phyloP scores from a whole-genome alignment of 2,797 vertebrate species.

The Lagorchestes hirsutus region DNA sequence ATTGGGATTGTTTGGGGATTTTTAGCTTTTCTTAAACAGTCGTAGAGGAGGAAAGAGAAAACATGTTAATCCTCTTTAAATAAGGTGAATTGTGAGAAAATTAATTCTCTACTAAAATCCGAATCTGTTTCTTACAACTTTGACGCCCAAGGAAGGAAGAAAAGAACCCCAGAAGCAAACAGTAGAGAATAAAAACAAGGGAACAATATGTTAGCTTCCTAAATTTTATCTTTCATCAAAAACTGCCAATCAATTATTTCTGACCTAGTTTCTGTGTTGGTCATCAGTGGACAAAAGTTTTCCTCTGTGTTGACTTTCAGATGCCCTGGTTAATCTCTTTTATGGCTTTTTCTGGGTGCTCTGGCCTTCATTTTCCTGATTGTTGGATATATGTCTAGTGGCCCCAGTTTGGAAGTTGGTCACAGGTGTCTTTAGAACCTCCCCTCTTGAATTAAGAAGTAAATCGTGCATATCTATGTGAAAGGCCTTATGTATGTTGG shows the following conservation, averaged over 20 bases:
- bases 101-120: not conserved
- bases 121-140: not conserved
- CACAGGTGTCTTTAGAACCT: constrained; percentile 66
- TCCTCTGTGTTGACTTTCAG: constrained; percentile 82
- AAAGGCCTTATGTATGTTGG: constrained; percentile 73
- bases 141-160: not conserved
- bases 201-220: not conserved
- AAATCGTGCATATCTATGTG: constrained; percentile 56
- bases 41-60: not conserved
- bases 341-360: constrained; percentile 82
- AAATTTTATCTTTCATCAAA: constrained; percentile 66
- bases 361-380: constrained; percentile 82
- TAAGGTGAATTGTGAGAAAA: not conserved
- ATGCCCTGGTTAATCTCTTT: constrained; percentile 81
- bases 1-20: not conserved
- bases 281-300: constrained; percentile 80
- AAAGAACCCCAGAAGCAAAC: not conserved
- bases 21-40: not conserved
- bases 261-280: constrained; percentile 60
- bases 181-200: not conserved
- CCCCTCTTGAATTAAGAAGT: constrained; percentile 40
- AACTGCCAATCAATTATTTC: not conserved
- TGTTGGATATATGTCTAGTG: constrained; percentile 79
- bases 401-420: constrained; percentile 82
- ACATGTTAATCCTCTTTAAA: not conserved